These are phyloP conservation scores for Phrynocephalus vlangalii DNA, from an alignment of 2,797 vertebrate species.

Conservation along the genomic window DNA sequence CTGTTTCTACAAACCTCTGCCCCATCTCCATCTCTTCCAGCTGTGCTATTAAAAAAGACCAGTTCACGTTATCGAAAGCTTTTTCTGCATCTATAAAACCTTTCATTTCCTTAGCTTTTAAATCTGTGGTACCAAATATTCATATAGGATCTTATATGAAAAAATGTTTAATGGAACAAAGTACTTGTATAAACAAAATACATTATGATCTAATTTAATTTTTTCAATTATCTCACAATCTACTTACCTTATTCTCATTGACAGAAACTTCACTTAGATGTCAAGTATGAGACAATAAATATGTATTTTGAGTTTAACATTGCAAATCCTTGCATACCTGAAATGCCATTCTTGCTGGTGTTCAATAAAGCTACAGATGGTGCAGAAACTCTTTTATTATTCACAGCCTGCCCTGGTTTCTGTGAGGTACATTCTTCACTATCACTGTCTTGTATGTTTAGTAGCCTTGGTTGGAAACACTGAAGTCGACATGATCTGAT, in stretches of 20 bases:
- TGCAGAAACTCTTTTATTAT: constrained; percentile 80
- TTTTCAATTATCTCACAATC: neutral
- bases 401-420: constrained; percentile 83
- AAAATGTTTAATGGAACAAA: neutral
- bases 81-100: too few species aligned
- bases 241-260: neutral
- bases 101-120: neutral
- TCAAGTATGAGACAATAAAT: neutral
- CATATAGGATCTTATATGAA: neutral
- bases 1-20: too few species aligned
- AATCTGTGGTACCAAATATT: neutral
- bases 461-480: constrained; percentile 89
- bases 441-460: constrained; percentile 79
- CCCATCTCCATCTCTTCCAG: too few species aligned
- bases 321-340: constrained; percentile 79
- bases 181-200: neutral
- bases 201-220: neutral
- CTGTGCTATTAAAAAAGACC: too few species aligned
- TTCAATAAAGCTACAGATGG: constrained; percentile 81
- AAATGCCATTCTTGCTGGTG: constrained; percentile 84
- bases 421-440: constrained; percentile 84
- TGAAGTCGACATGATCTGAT: constrained; percentile 91
- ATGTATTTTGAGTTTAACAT: neutral
- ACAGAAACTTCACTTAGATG: neutral
- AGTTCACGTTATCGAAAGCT: too few species aligned